phyloP scores from a whole-genome alignment of 2,888 invertebrate species.

The Lepidocyrtinus sp. region DNA sequence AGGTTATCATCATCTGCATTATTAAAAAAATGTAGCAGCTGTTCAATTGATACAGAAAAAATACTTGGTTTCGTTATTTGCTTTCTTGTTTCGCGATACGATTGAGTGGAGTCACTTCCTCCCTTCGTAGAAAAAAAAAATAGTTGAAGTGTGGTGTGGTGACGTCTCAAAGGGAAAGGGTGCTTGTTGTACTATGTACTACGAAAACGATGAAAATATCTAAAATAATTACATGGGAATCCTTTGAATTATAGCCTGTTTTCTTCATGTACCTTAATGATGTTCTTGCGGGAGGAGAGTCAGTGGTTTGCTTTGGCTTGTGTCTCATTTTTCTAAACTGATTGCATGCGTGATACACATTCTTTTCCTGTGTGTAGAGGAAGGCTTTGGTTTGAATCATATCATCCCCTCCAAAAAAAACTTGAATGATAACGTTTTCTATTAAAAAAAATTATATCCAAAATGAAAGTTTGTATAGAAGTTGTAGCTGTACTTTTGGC shows the following conservation, averaged over 20 bases:
- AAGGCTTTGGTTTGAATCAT: too few relatives aligned
- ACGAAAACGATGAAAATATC: background rate
- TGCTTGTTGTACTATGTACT: too few relatives aligned
- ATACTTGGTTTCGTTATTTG: background rate
- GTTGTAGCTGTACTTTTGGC: too few relatives aligned
- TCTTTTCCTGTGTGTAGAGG: too few relatives aligned
- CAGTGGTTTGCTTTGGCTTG: conserved; percentile 45
- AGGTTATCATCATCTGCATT: too few relatives aligned
- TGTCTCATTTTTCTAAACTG: conserved; percentile 46
- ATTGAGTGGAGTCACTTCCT: background rate
- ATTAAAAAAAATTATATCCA: too few relatives aligned
- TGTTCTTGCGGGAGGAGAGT: too few relatives aligned
- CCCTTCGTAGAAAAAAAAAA: background rate
- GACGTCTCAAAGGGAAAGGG: background rate
- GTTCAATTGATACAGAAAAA: background rate
- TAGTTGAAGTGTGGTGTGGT: background rate
- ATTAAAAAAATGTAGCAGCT: background rate
- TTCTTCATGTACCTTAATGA: conserved; percentile 7
- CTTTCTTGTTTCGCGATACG: too few relatives aligned
- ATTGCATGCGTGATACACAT: conserved; percentile 58
- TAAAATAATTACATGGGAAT: background rate
- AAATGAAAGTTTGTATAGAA: too few relatives aligned
- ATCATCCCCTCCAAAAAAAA: too few relatives aligned
- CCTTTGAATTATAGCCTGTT: background rate
- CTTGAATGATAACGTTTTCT: too few relatives aligned